A percentile compares a stretch with the other conserved stretches of the same genome.
These are phyloP conservation scores for Mus spretus DNA, from an alignment of 2,797 vertebrate species.

Conservation along the genomic window DNA sequence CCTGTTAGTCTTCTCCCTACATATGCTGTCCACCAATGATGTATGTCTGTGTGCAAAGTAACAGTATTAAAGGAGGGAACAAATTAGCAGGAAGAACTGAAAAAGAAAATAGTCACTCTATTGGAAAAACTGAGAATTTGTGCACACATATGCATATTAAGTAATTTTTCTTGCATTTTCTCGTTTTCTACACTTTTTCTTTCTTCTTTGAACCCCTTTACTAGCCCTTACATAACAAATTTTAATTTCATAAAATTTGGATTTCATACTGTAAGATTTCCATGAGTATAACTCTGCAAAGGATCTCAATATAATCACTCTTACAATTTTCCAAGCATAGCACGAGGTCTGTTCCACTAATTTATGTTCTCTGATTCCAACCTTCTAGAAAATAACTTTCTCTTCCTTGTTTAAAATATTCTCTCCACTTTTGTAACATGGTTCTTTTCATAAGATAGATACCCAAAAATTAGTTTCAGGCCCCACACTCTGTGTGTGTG, in stretches of 20 bases:
- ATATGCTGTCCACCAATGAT: fast-evolving
- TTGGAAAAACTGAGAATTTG: neutral
- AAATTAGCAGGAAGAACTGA: neutral
- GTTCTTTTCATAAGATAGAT: neutral
- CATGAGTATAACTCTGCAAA: neutral
- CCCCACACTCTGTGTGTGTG: too few species aligned
- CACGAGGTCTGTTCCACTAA: neutral
- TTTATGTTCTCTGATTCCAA: neutral
- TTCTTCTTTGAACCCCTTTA: too few species aligned
- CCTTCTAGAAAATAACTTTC: neutral
- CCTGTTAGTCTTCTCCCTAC: neutral
- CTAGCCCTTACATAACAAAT: neutral
- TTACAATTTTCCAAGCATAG: neutral
- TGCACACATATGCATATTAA: neutral
- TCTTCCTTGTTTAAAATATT: neutral
- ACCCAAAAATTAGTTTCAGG: neutral
- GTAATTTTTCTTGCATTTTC: neutral
- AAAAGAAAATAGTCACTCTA: neutral
- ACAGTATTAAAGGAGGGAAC: neutral
- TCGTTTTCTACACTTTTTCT: too few species aligned
- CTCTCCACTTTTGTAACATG: neutral
- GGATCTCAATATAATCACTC: neutral
- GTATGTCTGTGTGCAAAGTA: neutral
- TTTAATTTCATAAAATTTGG: neutral
- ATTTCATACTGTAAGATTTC: constrained; percentile 5